phyloP scores from a whole-genome alignment of 2,888 invertebrate genomes.

The Yponomeuta cagnagella region DNA sequence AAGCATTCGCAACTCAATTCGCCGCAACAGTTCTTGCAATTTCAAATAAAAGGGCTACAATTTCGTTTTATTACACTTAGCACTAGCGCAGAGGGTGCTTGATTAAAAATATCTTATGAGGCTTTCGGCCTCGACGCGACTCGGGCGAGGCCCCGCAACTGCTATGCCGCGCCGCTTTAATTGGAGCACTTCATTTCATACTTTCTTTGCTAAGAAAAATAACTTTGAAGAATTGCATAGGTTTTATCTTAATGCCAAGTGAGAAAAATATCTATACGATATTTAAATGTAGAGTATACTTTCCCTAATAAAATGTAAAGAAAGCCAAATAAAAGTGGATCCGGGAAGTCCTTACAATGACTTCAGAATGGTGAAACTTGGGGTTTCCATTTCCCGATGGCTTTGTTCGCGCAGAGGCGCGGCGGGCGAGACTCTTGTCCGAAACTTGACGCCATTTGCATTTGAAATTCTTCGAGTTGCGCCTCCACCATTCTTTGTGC shows the following conservation, averaged over 20 bases:
- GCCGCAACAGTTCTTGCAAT: background rate
- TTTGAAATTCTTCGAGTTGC: conserved; percentile 46
- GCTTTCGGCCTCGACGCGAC: background rate
- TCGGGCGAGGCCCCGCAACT: background rate
- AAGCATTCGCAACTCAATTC: background rate
- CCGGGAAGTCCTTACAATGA: conserved; percentile 10
- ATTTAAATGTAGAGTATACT: background rate
- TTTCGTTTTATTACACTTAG: conserved; percentile 12
- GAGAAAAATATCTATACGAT: background rate
- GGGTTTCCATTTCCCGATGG: conserved; percentile 13
- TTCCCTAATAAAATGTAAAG: conserved; percentile 7
- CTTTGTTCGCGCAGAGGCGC: conserved; percentile 29
- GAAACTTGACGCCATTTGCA: conserved; percentile 54
- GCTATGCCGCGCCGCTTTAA: background rate
- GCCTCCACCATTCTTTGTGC: conserved; percentile 10
- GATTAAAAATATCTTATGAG: conserved; percentile 8
- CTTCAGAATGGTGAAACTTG: conserved; percentile 8
- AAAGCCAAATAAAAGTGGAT: conserved; percentile 12
- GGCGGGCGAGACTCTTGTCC: conserved; percentile 23
- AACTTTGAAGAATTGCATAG: background rate
- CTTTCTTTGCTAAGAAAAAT: background rate
- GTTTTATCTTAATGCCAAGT: background rate
- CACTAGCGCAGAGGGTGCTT: background rate
- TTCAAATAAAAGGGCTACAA: conserved; percentile 4
- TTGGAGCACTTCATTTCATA: background rate